Percentiles rank a stretch among this genome's conserved stretches.
These are phyloP conservation scores for Halictus quadricinctus DNA, from an alignment of 2,888 invertebrate genomes.

Conservation along the genomic window DNA sequence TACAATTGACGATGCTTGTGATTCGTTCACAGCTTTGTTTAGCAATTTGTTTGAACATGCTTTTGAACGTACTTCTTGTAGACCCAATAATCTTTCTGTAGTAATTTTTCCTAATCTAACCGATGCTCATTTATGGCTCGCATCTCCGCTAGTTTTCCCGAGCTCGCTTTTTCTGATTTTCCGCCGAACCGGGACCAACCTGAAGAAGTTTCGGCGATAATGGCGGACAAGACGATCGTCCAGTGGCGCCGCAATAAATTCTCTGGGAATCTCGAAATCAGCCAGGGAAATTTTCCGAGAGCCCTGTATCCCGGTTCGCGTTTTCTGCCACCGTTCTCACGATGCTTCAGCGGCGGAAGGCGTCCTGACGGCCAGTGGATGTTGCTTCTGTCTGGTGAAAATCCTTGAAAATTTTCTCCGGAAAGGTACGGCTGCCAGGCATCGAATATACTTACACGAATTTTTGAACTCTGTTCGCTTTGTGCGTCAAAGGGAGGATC, in stretches of 20 bases:
- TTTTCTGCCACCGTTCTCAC: not conserved
- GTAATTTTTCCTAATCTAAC: too few relatives aligned
- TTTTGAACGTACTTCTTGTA: too few relatives aligned
- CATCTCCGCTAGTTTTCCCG: conserved; percentile 24
- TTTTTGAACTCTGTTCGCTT: not conserved
- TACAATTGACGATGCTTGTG: too few relatives aligned
- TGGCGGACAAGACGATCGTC: conserved; percentile 28
- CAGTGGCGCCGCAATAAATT: conserved; percentile 38
- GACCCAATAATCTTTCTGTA: too few relatives aligned
- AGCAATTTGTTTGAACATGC: too few relatives aligned
- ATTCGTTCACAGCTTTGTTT: too few relatives aligned
- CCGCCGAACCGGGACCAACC: not conserved
- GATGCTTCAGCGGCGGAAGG: not conserved
- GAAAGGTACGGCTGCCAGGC: not conserved
- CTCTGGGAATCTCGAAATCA: conserved; percentile 4
- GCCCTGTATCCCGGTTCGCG: not conserved
- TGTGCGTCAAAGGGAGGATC: not conserved
- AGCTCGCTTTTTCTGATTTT: conserved; percentile 15
- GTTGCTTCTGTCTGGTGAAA: not conserved
- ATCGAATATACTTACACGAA: not conserved
- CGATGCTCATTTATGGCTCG: conserved; percentile 60
- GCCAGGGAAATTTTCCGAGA: conserved; percentile 3
- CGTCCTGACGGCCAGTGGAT: not conserved
- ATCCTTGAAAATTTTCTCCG: not conserved
- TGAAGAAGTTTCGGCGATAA: conserved; percentile 53